These are phyloP conservation scores for Drosophila athabasca DNA, from an alignment of 1,140 invertebrate genomes.

Conservation along the genomic window DNA sequence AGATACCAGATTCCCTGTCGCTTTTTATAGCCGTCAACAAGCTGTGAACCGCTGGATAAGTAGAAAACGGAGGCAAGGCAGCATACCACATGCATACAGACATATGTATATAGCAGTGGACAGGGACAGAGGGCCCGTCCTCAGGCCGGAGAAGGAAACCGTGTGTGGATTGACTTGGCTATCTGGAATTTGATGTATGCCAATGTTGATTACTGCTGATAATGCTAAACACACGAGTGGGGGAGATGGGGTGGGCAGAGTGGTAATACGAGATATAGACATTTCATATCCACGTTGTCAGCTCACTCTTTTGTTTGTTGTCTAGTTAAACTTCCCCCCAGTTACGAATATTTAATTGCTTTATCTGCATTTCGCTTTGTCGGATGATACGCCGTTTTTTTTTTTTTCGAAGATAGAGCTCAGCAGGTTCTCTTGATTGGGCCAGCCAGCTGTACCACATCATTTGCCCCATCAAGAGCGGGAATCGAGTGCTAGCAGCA, in stretches of 20 bases:
- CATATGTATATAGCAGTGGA: constrained; percentile 1
- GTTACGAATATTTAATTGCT: constrained; percentile 29
- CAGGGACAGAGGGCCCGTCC: constrained; percentile 36
- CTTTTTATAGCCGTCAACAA: constrained; percentile 32
- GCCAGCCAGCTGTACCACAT: constrained; percentile 12
- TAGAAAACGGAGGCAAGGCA: constrained; percentile 16
- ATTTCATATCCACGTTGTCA: constrained; percentile 9
- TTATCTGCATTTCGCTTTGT: constrained; percentile 31
- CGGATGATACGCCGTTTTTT: constrained; percentile 20
- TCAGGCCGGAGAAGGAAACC: constrained; percentile 1
- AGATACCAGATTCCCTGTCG: constrained; percentile 12
- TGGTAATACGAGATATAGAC: neutral
- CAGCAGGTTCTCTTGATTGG: constrained; percentile 26
- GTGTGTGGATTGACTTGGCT: constrained; percentile 1
- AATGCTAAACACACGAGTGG: neutral
- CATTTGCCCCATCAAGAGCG: constrained; percentile 38
- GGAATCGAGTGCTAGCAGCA: neutral
- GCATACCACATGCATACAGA: neutral
- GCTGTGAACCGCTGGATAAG: constrained; percentile 11
- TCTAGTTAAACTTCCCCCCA: constrained; percentile 13
- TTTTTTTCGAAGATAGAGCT: constrained; percentile 18
- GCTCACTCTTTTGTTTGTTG: constrained; percentile 6
- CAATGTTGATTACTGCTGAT: constrained; percentile 34
- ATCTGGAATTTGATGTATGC: constrained; percentile 26
- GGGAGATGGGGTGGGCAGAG: neutral